These are phyloP conservation scores for Phoeniculus purpureus DNA, from an alignment of 2,797 vertebrate genomes.

Conservation along the genomic window DNA sequence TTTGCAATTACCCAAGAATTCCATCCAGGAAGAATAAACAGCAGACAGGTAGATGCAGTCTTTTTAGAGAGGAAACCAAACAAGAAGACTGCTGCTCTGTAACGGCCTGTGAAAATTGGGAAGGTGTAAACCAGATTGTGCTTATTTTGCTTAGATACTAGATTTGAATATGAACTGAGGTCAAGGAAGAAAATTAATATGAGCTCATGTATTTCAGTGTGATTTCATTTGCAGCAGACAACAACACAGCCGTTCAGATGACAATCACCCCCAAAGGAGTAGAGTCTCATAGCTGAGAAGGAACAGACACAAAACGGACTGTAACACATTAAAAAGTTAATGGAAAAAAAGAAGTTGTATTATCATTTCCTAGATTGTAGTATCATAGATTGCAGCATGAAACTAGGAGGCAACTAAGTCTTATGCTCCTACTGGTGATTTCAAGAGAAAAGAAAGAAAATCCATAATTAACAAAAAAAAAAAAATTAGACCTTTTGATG, in stretches of 20 bases:
- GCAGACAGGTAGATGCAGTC: background rate
- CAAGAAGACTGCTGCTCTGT: background rate
- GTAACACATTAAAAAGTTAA: background rate
- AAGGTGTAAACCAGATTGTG: background rate
- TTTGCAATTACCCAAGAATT: background rate
- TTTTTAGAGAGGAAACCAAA: background rate
- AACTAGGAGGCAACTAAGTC: background rate
- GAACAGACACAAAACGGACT: background rate
- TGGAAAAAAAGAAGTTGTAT: background rate
- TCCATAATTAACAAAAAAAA: background rate
- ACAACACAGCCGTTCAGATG: background rate
- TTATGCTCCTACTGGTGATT: background rate
- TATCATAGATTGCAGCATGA: background rate
- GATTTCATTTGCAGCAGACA: background rate
- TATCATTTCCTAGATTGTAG: background rate
- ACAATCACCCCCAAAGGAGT: background rate
- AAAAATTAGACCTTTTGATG: background rate
- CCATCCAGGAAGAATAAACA: background rate
- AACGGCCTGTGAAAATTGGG: background rate
- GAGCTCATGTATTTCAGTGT: background rate
- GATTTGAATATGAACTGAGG: background rate
- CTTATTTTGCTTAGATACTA: background rate
- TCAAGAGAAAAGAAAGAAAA: background rate
- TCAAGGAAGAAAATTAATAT: background rate
- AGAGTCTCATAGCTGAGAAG: background rate